Conservation (phyloP, 2,797 vertebrate genomes). For the Liasis olivaceus region DNA sequence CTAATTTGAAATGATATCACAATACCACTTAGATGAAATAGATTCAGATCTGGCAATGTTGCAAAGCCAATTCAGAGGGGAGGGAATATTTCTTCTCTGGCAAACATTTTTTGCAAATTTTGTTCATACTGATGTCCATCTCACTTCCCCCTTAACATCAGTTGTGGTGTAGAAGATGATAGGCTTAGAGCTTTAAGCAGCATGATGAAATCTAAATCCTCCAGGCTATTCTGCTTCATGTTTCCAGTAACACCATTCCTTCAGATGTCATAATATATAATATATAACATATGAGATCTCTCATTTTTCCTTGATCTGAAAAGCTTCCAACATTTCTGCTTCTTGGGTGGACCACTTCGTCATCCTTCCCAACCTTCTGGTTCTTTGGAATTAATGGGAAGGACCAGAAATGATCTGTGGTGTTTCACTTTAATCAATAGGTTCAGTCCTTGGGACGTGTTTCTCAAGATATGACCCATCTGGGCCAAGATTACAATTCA, state of each 20-base stretch:
- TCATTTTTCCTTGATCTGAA: not conserved
- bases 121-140: no score
- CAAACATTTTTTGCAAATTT: no score
- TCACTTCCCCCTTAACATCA: no score
- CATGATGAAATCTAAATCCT: no score
- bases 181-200: no score
- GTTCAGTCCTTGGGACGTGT: not conserved
- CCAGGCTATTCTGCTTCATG: no score
- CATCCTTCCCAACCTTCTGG: not conserved
- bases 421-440: not conserved
- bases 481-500: not conserved
- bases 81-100: no score
- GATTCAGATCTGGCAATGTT: no score
- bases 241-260: not conserved
- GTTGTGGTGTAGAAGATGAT: no score
- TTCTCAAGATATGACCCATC: not conserved
- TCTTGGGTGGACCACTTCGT: not conserved
- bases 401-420: not conserved
- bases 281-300: not conserved
- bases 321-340: not conserved
- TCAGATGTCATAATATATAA: not conserved
- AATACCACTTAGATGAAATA: no score
- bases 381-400: not conserved
- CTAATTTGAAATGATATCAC: no score
- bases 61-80: no score